Conservation (phyloP, 2,888 invertebrate genomes). For the Endomychus coccineus region DNA sequence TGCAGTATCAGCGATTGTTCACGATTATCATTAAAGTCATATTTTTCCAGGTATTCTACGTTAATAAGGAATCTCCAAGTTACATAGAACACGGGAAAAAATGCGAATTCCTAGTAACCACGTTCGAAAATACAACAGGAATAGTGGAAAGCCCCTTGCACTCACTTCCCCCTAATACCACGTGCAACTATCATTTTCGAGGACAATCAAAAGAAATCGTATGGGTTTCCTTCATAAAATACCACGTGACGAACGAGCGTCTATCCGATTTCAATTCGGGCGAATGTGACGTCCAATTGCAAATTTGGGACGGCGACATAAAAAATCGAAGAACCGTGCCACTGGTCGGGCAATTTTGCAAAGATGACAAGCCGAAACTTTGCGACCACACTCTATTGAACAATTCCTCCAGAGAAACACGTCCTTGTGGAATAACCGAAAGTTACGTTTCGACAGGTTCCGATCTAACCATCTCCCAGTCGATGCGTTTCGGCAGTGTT, state of each 20-base stretch:
- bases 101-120: constrained; percentile 69
- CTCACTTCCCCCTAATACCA: constrained; percentile 73
- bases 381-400: constrained; percentile 68
- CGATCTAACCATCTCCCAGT: constrained; percentile 70
- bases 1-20: too few species aligned
- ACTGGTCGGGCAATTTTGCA: constrained; percentile 67
- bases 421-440: constrained; percentile 64
- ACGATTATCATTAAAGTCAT: too few species aligned
- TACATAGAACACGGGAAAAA: constrained; percentile 66
- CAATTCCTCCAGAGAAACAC: constrained; percentile 62
- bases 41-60: constrained; percentile 57
- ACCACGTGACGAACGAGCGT: constrained; percentile 58
- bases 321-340: constrained; percentile 44
- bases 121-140: constrained; percentile 67
- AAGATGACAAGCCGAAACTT: constrained; percentile 65
- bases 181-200: constrained; percentile 72
- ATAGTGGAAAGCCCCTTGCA: constrained; percentile 68
- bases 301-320: constrained; percentile 67
- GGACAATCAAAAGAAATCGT: constrained; percentile 70
- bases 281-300: constrained; percentile 66
- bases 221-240: constrained; percentile 78
- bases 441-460: constrained; percentile 71
- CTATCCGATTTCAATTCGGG: constrained; percentile 58
- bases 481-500: constrained; percentile 69
- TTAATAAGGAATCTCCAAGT: constrained; percentile 67